Conservation (phyloP, 1,140 invertebrate species). For the Zophobas morio region DNA sequence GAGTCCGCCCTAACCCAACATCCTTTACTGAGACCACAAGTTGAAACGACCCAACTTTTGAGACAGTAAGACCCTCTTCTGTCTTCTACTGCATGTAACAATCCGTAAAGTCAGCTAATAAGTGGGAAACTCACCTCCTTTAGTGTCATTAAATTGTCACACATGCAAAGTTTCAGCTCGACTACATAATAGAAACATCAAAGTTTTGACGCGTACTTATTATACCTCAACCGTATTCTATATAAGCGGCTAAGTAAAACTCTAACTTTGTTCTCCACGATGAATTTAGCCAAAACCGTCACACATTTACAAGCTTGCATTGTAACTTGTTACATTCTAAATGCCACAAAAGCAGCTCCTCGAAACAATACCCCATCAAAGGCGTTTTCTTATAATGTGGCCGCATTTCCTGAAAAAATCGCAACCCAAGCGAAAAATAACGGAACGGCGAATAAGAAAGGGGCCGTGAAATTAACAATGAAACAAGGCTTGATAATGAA, state of each 20-base stretch:
- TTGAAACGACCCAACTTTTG: background rate
- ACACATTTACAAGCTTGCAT: slow-evolving; percentile 7
- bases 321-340: slow-evolving; percentile 12
- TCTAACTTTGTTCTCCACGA: slow-evolving; percentile 11
- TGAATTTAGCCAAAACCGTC: slow-evolving; percentile 21
- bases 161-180: slow-evolving; percentile 23
- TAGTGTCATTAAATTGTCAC: slow-evolving; percentile 17
- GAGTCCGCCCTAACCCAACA: no score
- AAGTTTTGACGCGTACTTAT: slow-evolving; percentile 36
- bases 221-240: slow-evolving; percentile 29
- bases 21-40: no score
- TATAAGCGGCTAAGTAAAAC: slow-evolving; percentile 22
- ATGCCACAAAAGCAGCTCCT: slow-evolving; percentile 1
- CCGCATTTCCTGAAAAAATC: background rate
- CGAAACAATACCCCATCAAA: background rate
- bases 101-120: slow-evolving; percentile 13
- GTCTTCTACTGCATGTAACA: background rate
- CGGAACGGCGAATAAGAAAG: slow-evolving; percentile 26
- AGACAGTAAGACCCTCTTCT: background rate
- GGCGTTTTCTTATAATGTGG: background rate
- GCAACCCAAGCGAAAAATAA: background rate
- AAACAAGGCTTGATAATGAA: slow-evolving; percentile 61
- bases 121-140: slow-evolving; percentile 10
- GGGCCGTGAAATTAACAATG: slow-evolving; percentile 57
- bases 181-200: slow-evolving; percentile 38